A percentile compares a stretch with the other conserved stretches of the same genome.
Conservation (phyloP, 2,888 invertebrate species). For the Rotaria sp. region DNA sequence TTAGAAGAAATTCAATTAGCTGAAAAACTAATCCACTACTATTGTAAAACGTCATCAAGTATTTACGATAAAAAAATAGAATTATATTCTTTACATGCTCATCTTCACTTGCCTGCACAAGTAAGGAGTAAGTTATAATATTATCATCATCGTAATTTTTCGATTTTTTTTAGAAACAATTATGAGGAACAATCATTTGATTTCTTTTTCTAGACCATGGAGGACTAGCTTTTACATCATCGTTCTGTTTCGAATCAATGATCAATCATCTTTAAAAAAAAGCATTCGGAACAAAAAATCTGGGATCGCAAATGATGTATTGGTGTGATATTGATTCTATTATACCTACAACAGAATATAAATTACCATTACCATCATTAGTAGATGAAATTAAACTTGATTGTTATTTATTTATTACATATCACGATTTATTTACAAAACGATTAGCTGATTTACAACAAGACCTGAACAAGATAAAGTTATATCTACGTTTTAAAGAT, state of each 20-base stretch:
- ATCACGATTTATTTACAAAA: neutral
- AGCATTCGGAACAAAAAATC: neutral
- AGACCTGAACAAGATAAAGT: neutral
- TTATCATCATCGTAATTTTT: too few species aligned
- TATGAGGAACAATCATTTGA: too few species aligned
- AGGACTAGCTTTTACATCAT: neutral
- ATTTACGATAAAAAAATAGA: neutral
- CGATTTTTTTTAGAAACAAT: too few species aligned
- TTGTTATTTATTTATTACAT: neutral
- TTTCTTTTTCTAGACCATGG: neutral
- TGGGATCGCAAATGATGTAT: neutral
- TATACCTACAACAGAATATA: neutral
- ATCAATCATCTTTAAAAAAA: neutral
- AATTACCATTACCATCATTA: neutral
- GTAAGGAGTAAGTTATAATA: neutral
- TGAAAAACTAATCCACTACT: too few species aligned
- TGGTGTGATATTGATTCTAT: neutral
- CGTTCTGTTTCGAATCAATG: neutral
- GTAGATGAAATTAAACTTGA: neutral
- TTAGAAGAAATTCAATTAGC: neutral
- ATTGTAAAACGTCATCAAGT: neutral
- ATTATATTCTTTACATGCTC: neutral
- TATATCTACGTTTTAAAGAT: neutral
- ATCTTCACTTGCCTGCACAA: neutral
- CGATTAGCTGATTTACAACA: neutral